Evolutionary conservation across 2,797 vertebrate genomes (phyloP).

Genomic region (Melanotaenia nigrans): DNA sequence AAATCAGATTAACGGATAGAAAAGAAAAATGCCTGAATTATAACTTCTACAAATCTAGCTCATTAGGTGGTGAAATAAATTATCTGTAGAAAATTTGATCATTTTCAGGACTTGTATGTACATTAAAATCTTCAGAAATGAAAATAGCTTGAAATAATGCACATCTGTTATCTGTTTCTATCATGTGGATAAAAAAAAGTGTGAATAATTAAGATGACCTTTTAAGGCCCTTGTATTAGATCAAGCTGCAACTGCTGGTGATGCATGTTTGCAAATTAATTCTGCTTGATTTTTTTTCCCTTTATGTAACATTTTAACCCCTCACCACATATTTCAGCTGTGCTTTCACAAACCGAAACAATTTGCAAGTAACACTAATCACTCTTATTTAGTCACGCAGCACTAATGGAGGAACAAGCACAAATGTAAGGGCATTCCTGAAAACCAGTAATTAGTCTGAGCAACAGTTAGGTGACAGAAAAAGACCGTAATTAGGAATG

Average conservation of each 20-base stretch:
- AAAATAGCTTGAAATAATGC: conserved; percentile 16
- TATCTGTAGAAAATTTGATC: conserved; percentile 1
- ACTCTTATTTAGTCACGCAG: conserved; percentile 52
- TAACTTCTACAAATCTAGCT: conserved; percentile 2
- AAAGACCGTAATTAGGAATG: conserved; percentile 40
- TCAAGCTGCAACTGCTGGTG: conserved; percentile 4
- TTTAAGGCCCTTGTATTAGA: conserved; percentile 4
- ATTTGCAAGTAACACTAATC: conserved; percentile 51
- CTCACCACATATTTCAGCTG: conserved; percentile 35
- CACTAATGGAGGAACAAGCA: conserved; percentile 58
- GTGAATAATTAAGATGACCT: conserved; percentile 9
- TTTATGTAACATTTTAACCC: conserved; percentile 37
- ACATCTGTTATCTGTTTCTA: conserved; percentile 18
- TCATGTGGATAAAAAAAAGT: conserved; percentile 1
- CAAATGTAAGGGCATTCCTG: conserved; percentile 26
- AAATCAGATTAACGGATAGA: not conserved
- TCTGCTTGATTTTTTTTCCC: conserved; percentile 43
- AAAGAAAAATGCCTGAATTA: conserved; percentile 1
- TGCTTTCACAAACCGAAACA: conserved; percentile 40
- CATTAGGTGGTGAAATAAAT: conserved; percentile 6
- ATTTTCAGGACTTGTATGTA: conserved; percentile 5
- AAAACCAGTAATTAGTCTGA: conserved; percentile 59
- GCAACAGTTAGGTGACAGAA: conserved; percentile 16
- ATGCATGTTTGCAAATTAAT: conserved; percentile 30
- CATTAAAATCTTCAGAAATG: conserved; percentile 14